Evolutionary conservation across 2,113 vertebrate species (phyloP).

Genomic region (Hydrochoerus hydrochaeris): DNA sequence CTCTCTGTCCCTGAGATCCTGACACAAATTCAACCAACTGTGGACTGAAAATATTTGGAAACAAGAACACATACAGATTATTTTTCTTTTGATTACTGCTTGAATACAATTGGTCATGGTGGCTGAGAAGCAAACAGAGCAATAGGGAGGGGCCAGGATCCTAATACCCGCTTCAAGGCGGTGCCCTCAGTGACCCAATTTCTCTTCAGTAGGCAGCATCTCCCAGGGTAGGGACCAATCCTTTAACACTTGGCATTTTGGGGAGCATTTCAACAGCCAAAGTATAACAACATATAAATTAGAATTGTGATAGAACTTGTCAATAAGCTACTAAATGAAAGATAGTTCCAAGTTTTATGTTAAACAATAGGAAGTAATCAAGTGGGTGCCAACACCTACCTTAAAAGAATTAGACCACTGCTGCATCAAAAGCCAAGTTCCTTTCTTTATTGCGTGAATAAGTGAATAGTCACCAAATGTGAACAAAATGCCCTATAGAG

Average conservation of each 20-base stretch:
- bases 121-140: not conserved
- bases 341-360: not conserved
- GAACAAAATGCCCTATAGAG: not conserved
- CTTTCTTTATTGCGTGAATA: not conserved
- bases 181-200: not conserved
- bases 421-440: not conserved
- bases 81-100: not conserved
- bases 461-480: not conserved
- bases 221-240: not conserved
- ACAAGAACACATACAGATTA: not conserved
- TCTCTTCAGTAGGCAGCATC: not conserved
- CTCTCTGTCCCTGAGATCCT: not conserved
- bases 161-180: not conserved
- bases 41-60: not conserved
- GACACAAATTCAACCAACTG: not conserved
- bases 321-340: conserved; percentile 17
- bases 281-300: not conserved
- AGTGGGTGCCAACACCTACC: not conserved
- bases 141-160: not conserved
- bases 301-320: not conserved
- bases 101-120: not conserved
- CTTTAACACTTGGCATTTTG: not conserved
- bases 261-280: not conserved
- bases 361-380: not conserved
- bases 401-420: not conserved